Evolutionary conservation across 2,888 invertebrate genomes (phyloP).

Genomic region (Chrysina gloriosa): DNA sequence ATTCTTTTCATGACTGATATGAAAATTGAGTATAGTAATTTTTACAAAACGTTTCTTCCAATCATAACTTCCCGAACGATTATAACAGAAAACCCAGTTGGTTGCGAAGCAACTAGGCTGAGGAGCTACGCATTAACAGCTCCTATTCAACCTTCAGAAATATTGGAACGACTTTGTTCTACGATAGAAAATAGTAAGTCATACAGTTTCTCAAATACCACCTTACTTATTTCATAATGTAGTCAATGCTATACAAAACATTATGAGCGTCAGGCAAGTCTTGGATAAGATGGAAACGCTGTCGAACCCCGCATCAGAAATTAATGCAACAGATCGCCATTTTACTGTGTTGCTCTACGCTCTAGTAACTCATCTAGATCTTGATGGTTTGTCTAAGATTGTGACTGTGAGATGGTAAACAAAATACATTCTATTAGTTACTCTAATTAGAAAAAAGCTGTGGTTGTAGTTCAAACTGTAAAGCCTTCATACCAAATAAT

Average conservation of each 20-base stretch:
- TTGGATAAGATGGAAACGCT: constrained; percentile 62
- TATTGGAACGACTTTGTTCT: constrained; percentile 57
- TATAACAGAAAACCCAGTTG: constrained; percentile 79
- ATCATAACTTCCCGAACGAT: constrained; percentile 69
- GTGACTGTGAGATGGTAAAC: constrained; percentile 65
- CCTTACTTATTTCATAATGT: constrained; percentile 43
- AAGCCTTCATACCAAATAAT: constrained; percentile 38
- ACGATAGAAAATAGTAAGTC: constrained; percentile 64
- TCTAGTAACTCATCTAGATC: constrained; percentile 76
- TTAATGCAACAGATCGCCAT: constrained; percentile 62
- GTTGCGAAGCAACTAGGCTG: constrained; percentile 71
- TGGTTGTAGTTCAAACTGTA: constrained; percentile 56
- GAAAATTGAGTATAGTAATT: constrained; percentile 71
- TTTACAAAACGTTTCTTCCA: constrained; percentile 67
- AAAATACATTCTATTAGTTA: neutral
- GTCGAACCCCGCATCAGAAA: constrained; percentile 56
- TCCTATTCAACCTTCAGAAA: constrained; percentile 58
- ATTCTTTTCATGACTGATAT: constrained; percentile 80
- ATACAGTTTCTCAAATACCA: neutral
- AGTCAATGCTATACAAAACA: constrained; percentile 69
- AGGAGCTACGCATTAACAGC: constrained; percentile 67
- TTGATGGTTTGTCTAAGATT: constrained; percentile 69
- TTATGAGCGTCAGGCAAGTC: constrained; percentile 72
- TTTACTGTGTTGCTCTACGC: constrained; percentile 79
- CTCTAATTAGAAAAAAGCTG: neutral